Evolutionary conservation across 2,797 vertebrate genomes (phyloP), one percentile per base, ranked within the genome.

Genomic region (Spheniscus humboldti): DNA sequence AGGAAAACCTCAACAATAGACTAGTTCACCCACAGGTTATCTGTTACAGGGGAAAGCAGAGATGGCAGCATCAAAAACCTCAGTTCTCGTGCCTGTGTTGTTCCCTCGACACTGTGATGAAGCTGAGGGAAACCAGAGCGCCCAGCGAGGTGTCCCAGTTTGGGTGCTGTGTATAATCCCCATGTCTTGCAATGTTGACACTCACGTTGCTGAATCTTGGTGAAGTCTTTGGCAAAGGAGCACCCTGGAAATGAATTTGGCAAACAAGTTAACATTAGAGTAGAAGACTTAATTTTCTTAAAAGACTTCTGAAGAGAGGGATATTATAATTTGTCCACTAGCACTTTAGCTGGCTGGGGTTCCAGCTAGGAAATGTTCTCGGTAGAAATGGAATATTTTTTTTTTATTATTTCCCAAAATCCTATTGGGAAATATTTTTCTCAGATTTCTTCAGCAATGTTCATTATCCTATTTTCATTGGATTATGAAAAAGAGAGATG

Each of bases 61-160:
- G 48, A 10, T 7, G 18, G 14, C n/a, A 75, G 12, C 78, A 35
- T 0, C 57, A 47, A 39, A 64, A 6, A 0, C 31, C 24, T 63
- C 62, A 1, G 1, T 18, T 39, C 17, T 59, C 3, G 2, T 66
- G 78, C 20, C 48, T 7, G 5, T 6, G 30, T 22, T 13, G 31
- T 6, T 62, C 28, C 52, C 47, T 74, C 0, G 0, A 2, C 0
- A 5, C 20, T 13, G 5, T 9, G 52, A 41, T 31, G 74, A 55
- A 27, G 47, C 13, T 25, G 64, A 53, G 52, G 39, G 45, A n/a
- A 30, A 18, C 13, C 73, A 72, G 35, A 52, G 67, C 2, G 0
- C 41, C 76, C 79, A 66, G 31, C 2, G 3, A 64, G 48, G 35
- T 17, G n/a, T 35, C 73, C 62, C 67, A 35, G 11, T 33, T 72